phyloP scores from a whole-genome alignment of 2,888 invertebrate species.

The Ernsta delagoae region DNA sequence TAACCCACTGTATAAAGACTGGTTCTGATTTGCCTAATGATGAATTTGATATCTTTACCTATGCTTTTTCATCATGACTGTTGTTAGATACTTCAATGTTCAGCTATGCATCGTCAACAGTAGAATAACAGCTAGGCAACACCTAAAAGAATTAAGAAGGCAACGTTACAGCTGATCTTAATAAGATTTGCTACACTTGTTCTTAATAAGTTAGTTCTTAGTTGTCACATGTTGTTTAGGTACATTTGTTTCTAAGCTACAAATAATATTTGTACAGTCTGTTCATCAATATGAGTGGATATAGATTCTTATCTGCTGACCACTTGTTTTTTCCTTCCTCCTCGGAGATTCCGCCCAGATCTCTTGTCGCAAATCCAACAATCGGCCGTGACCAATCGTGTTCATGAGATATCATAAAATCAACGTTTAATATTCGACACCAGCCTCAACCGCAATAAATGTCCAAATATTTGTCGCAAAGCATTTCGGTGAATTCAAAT shows the following conservation, averaged over 20 bases:
- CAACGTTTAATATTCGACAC: conserved; percentile 79
- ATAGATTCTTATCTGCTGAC: conserved; percentile 13
- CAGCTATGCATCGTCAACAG: background rate
- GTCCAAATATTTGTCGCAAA: conserved; percentile 83
- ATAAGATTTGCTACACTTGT: too few species aligned
- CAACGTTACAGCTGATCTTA: too few species aligned
- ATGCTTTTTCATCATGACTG: background rate
- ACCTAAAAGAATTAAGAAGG: too few species aligned
- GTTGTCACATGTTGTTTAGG: conserved; percentile 2
- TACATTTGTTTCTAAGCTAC: background rate
- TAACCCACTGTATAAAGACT: background rate
- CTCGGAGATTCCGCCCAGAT: conserved; percentile 45
- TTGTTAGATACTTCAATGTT: background rate
- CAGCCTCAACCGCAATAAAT: conserved; percentile 72
- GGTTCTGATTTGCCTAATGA: background rate
- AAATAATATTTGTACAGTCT: conserved; percentile 9
- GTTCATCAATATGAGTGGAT: conserved; percentile 17
- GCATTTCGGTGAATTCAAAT: conserved; percentile 78
- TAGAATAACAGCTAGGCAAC: background rate
- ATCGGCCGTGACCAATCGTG: conserved; percentile 67
- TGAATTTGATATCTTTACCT: too few species aligned
- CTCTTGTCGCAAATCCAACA: conserved; percentile 56
- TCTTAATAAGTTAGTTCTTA: too few species aligned
- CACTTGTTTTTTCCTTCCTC: conserved; percentile 31
- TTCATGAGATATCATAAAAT: conserved; percentile 61